phyloP scores from a whole-genome alignment of 1,140 invertebrate genomes.

The Drosophila neocordata region DNA sequence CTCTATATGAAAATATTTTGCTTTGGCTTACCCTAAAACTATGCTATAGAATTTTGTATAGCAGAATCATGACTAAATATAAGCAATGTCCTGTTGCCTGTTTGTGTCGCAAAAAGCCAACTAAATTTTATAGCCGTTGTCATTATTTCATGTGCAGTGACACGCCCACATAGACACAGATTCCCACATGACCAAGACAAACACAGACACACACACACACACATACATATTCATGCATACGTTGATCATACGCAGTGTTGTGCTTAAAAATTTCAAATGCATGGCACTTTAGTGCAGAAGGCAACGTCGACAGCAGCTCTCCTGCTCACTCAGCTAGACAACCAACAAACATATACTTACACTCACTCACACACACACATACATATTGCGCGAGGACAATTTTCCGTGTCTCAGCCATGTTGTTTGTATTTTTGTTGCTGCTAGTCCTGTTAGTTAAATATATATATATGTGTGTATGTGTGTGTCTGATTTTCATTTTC shows the following conservation, averaged over 20 bases:
- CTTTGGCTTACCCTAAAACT: conserved; percentile 4
- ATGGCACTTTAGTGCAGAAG: conserved; percentile 55
- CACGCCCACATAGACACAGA: conserved; percentile 21
- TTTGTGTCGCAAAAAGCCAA: conserved; percentile 61
- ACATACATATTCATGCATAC: conserved; percentile 21
- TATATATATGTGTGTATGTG: conserved; percentile 19
- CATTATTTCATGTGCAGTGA: conserved; percentile 59
- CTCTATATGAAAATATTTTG: not conserved
- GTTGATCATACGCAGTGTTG: conserved; percentile 63
- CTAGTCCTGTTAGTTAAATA: conserved; percentile 24
- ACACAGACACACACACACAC: not conserved
- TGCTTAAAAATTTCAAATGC: conserved; percentile 64
- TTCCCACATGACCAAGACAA: not conserved
- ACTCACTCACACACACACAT: not conserved
- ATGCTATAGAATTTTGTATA: conserved; percentile 12
- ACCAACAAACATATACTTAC: conserved; percentile 35
- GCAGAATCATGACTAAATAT: conserved; percentile 22
- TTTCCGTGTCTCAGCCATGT: conserved; percentile 37
- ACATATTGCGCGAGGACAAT: conserved; percentile 33
- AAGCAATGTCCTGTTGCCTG: conserved; percentile 15
- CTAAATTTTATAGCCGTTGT: conserved; percentile 64
- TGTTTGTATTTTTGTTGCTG: conserved; percentile 35
- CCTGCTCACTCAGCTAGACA: conserved; percentile 45
- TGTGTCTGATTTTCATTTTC: conserved; percentile 50
- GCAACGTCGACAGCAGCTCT: conserved; percentile 33